Base-by-base conservation (phyloP, 2,888 invertebrate genomes). In the Megaustenia siamemsis region DNA sequence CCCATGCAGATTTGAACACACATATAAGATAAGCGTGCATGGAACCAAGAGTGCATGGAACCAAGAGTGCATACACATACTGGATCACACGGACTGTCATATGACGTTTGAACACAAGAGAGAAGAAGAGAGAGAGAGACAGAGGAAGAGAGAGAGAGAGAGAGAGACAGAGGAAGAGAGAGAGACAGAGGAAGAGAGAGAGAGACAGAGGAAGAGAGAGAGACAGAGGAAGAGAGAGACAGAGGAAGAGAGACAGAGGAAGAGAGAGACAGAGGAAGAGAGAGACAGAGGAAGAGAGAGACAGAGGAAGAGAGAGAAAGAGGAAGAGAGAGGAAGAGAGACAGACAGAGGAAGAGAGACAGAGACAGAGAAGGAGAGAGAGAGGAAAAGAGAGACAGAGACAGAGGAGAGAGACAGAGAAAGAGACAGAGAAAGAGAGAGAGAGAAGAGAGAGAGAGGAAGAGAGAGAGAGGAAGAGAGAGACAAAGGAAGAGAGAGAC, bases 141-240 rank as follows among this genome's bases (percentile, higher is more conserved):
- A 49, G 49, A 49, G 49, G 18, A 28, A 15, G 6, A 32, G 10
- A 35, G 21, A 35, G 66, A 15, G 40, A 66, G 66, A 63, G 63
- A 66, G 66, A 66, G 8, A 45, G 18, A 43, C 8, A 53, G 43
- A 56, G 60, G 49, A 38, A 78, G 28, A 69, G 35, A 53, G 28
- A 53, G 60, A 60, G 43, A 69, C n/a, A 53, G 32, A 32, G 38
- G 32, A 45, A 40, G n/a, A 71, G 28, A 71, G 71, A 71, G 1
- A 40, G 3, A 69, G 63, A 18, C 24, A 24, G 53, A 3, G 53
- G 15, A 3, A 60, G 18, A 35, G 10, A 35, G 35, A 10, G 43
- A 78, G 78, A 63, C 28, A 63, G 78, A 63, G 78, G 60, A 32
- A 40, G 56, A 60, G 38, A 60, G 40, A 63, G 35, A 60, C 53